phyloP scores from a whole-genome alignment of 2,888 invertebrate species.

The Pycnomerus fuliginosus region DNA sequence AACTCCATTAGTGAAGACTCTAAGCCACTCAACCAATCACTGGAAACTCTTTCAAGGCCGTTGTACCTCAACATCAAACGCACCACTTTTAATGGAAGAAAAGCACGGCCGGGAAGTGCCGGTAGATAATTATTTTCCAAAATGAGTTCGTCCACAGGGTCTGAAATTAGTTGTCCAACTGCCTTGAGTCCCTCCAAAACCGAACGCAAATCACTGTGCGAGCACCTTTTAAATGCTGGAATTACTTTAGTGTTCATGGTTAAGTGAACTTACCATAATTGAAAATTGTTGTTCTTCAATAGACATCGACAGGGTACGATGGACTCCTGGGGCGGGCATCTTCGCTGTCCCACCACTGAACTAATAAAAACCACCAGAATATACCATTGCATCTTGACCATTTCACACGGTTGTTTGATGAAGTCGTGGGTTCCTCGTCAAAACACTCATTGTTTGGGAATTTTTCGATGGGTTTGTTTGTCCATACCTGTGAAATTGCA shows the following conservation, averaged over 20 bases:
- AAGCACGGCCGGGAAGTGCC: constrained; percentile 79
- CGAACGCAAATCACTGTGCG: constrained; percentile 82
- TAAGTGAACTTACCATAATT: constrained; percentile 71
- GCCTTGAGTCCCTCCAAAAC: constrained; percentile 73
- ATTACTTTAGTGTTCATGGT: constrained; percentile 4
- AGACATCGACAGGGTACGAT: constrained; percentile 84
- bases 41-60: constrained; percentile 76
- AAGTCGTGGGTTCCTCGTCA: constrained; percentile 1
- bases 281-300: constrained; percentile 72
- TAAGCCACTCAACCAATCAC: constrained; percentile 77
- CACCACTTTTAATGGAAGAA: constrained; percentile 72
- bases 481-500: constrained; percentile 21
- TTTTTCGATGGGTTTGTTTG: constrained; percentile 2
- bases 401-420: constrained; percentile 2
- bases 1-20: constrained; percentile 78
- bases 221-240: constrained; percentile 67
- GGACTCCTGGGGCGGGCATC: constrained; percentile 74
- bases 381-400: too few species aligned
- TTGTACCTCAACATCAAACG: constrained; percentile 83
- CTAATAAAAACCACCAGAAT: constrained; percentile 13
- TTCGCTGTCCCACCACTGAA: constrained; percentile 34
- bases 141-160: constrained; percentile 81
- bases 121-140: constrained; percentile 85
- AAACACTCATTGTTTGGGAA: constrained; percentile 12
- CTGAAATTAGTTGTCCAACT: constrained; percentile 64